Conservation (phyloP, 2,888 invertebrate genomes). For the Athalia cordata region DNA sequence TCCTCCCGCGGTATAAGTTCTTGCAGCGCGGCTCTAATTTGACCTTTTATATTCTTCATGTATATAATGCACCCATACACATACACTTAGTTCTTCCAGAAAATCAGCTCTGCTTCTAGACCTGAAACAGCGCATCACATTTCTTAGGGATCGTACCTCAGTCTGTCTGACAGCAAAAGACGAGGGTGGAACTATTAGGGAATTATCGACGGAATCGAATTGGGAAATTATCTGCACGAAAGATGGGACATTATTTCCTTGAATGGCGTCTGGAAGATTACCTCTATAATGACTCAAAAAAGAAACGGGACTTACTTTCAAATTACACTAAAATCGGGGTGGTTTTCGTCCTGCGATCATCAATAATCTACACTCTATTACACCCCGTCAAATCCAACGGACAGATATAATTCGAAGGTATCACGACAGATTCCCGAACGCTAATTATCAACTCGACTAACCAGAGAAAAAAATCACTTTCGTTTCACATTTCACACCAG, state of each 20-base stretch:
- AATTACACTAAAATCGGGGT: slow-evolving; percentile 26
- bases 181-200: slow-evolving; percentile 62
- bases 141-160: slow-evolving; percentile 44
- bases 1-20: slow-evolving; percentile 22
- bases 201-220: slow-evolving; percentile 63
- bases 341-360: not conserved
- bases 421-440: slow-evolving; percentile 3
- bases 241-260: slow-evolving; percentile 48
- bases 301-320: slow-evolving; percentile 37
- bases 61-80: not conserved
- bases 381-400: no score
- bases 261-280: slow-evolving; percentile 38
- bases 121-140: not conserved
- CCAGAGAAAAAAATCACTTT: no score
- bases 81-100: not conserved
- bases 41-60: slow-evolving; percentile 21
- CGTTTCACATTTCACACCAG: no score
- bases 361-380: no score
- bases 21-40: slow-evolving; percentile 31
- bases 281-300: slow-evolving; percentile 20
- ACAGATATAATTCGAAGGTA: slow-evolving; percentile 2
- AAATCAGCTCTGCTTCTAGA: not conserved
- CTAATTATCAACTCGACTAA: no score
- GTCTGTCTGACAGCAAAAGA: slow-evolving; percentile 56
- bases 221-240: slow-evolving; percentile 62